Evolutionary conservation across 2,888 invertebrate genomes (phyloP), one percentile per base, ranked within the genome.

Genomic region (Herminia tarsipennalis): DNA sequence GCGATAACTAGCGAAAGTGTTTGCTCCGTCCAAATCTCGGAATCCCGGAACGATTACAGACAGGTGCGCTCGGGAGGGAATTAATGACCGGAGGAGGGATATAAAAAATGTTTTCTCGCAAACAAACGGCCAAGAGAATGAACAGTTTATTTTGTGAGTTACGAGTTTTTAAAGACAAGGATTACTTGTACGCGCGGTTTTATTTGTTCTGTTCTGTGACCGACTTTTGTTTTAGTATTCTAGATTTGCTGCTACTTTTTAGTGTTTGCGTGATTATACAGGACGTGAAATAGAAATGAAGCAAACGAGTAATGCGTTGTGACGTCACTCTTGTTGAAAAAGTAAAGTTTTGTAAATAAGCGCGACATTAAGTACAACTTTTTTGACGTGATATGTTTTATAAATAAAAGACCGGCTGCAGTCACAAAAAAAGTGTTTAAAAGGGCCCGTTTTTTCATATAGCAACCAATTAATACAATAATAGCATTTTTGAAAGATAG

Each of bases 31-130:
- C 38, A 59, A 66, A 68, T 56, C 59, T 62, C 64, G 61, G 55
- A 53, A 57, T 61, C 56, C 54, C 59, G 55, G 51, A 34, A 59
- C 63, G 63, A 75, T 75, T 73, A 70, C 68, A 46, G 71, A 63
- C 75, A 75, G 75, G 75, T 73, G 74, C 53, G 73, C 61, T 49
- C 40, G 46, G 63, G 42, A 46, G 22, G 63, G 54, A 60, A 75
- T 74, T 75, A 73, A 75, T 73, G 73, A 71, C 73, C 56, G 42
- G 34, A 58, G 66, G 52, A 30, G 45, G 48, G 41, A 37, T 46
- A 66, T 66, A 68, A 66, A 68, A 66, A 66, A 66, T 57, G 45
- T 56, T 62, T 38, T 18, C 46, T 45, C 40, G 27, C 55, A 45
- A 62, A 55, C 59, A 62, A 51, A 49, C 54, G 37, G 41, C 45